Conservation (phyloP, 2,888 invertebrate genomes). For the Hydrotaea diabolus region DNA sequence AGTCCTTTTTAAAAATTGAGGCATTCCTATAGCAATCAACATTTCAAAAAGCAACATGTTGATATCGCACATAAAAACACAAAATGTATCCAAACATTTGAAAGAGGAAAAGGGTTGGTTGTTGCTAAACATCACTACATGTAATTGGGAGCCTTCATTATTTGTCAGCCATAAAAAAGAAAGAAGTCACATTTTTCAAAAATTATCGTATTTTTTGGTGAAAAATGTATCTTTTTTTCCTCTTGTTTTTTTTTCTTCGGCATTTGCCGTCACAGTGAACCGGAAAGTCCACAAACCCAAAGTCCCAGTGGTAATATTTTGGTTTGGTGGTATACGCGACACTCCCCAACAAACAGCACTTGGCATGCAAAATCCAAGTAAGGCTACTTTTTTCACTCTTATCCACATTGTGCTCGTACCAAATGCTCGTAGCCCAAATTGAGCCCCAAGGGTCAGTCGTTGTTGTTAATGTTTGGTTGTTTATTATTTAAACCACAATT, state of each 20-base stretch:
- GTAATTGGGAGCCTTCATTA: too few species aligned
- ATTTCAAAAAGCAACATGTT: too few species aligned
- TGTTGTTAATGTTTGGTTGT: conserved; percentile 33
- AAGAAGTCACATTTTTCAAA: neutral
- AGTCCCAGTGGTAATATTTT: conserved; percentile 29
- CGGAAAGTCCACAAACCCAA: conserved; percentile 1
- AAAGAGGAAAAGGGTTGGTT: neutral
- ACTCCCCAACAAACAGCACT: neutral
- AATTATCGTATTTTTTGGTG: neutral
- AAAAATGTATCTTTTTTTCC: neutral
- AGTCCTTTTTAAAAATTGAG: too few species aligned
- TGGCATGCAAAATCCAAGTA: neutral
- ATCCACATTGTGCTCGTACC: too few species aligned
- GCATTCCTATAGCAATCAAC: too few species aligned
- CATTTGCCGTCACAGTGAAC: neutral
- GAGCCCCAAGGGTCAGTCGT: conserved; percentile 18
- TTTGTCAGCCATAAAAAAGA: neutral
- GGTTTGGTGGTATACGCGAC: neutral
- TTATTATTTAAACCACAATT: conserved; percentile 47
- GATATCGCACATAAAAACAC: neutral
- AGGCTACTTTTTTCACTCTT: conserved; percentile 1
- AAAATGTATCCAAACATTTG: neutral
- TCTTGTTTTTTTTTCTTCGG: neutral
- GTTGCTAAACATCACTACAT: too few species aligned
- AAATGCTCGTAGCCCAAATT: neutral